These are phyloP conservation scores for Seriola aureovittata DNA, from an alignment of 2,113 vertebrate species.

Conservation along the genomic window DNA sequence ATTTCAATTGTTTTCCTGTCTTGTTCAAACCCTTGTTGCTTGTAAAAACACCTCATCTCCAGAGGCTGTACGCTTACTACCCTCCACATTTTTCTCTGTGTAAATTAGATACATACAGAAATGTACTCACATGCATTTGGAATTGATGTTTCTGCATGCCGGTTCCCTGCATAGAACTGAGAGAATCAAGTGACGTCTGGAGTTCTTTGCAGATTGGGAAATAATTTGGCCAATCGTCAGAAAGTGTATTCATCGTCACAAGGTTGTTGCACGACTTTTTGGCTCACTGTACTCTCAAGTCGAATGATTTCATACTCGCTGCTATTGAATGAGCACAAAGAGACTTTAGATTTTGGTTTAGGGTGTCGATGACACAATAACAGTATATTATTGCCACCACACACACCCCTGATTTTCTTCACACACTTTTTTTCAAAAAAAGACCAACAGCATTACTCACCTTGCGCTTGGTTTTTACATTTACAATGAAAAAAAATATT, in stretches of 20 bases:
- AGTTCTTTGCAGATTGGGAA: conserved; percentile 36
- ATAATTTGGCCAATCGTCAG: conserved; percentile 26
- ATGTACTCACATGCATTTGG: conserved; percentile 34
- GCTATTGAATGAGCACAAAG: conserved; percentile 79
- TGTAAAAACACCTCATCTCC: conserved; percentile 32
- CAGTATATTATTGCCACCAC: conserved; percentile 28
- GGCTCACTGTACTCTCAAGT: conserved; percentile 63
- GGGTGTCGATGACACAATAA: conserved; percentile 46
- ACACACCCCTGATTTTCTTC: conserved; percentile 14
- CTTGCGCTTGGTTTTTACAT: conserved; percentile 78
- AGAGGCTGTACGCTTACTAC: conserved; percentile 28
- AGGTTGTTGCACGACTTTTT: conserved; percentile 63
- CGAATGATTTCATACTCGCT: conserved; percentile 71
- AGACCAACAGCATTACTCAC: conserved; percentile 70
- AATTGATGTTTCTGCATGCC: conserved; percentile 57
- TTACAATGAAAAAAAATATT: conserved; percentile 56
- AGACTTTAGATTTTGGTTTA: conserved; percentile 59
- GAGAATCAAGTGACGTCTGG: conserved; percentile 53
- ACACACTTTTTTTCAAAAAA: conserved; percentile 42
- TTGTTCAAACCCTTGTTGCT: conserved; percentile 44
- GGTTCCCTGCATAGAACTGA: conserved; percentile 48
- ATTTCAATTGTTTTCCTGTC: conserved; percentile 56
- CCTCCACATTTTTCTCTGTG: conserved; percentile 27
- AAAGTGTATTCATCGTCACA: conserved; percentile 34
- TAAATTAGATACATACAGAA: conserved; percentile 28